Base-by-base conservation (phyloP, 2,888 invertebrate genomes). In the Anorthoa munda region DNA sequence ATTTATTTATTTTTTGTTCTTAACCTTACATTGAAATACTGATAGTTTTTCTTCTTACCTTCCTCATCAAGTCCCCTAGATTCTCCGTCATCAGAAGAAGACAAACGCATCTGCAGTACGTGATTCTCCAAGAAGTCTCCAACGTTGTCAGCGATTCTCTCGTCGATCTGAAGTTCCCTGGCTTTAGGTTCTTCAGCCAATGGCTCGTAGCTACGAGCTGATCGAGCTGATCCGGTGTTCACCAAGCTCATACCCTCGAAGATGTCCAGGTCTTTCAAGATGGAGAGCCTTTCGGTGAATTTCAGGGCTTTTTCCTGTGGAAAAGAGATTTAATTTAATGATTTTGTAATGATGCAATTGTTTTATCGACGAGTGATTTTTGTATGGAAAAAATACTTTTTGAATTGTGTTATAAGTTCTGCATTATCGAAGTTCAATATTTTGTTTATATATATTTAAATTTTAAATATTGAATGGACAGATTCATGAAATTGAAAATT, bases 251-350 rank as follows among this genome's bases (percentile, higher is more conserved):
- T 94, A 21, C 97, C 97, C 66, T 96, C 97, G 72, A 94, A 94
- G 70, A 96, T 88, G 60, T 95, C 95, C 48, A 97, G 84, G 76
- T 97, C 96, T 84, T 97, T 94, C 56, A 96, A 92, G 66, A 97
- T 95, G 1, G 97, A 96, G 12, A 97, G 94, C 59, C 94, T 93
- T 85, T 97, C 97, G 56, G 97, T 96, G 83, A 97, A 96, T 85
- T 96, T 97, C 31, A 97, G 90, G 13, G 97, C 97, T 86, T 97
- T 95, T 96, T 97, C 97, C 97, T 97, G 94, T 23, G 13, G 91
- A 92, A 70, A 79, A 71, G 9, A 26, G 4, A 21, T 55, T 12
- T 0, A 9, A 12, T 67, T 74, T 51, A 72, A 26, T 69, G 0
- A 50, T 61, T 73, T 67, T 48, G 17, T 4, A 53, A 0, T 18